A percentile compares a stretch with the other conserved stretches of the same genome.
phyloP scores from a whole-genome alignment of 2,797 vertebrate genomes.

The Lerista edwardsae region DNA sequence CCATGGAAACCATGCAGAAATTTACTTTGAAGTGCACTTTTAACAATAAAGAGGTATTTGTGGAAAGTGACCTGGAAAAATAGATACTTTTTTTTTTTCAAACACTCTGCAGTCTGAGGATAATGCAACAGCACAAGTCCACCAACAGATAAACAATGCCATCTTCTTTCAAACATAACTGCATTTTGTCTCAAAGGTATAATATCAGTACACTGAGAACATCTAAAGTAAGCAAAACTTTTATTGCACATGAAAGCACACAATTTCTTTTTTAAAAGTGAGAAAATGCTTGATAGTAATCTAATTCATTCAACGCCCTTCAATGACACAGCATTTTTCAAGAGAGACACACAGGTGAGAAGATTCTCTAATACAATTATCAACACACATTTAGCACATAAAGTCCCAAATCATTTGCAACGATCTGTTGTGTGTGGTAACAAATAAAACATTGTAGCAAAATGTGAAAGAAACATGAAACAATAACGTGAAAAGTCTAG shows the following conservation, averaged over 20 bases:
- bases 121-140: neutral
- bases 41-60: neutral
- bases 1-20: neutral
- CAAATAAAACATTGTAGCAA: neutral
- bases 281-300: too few species aligned
- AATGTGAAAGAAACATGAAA: neutral
- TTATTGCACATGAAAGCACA: neutral
- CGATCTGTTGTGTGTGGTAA: neutral
- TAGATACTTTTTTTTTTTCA: too few species aligned
- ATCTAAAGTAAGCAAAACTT: constrained; percentile 4
- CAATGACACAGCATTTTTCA: neutral
- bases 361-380: neutral
- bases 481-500: too few species aligned
- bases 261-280: neutral
- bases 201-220: neutral
- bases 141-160: neutral
- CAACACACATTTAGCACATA: neutral
- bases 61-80: neutral
- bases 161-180: neutral
- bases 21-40: neutral
- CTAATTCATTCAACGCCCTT: neutral
- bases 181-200: constrained; percentile 16
- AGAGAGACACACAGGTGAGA: neutral
- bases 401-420: constrained; percentile 9
- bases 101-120: neutral